phyloP scores from a whole-genome alignment of 2,113 vertebrate species.

The Lycaon pictus region DNA sequence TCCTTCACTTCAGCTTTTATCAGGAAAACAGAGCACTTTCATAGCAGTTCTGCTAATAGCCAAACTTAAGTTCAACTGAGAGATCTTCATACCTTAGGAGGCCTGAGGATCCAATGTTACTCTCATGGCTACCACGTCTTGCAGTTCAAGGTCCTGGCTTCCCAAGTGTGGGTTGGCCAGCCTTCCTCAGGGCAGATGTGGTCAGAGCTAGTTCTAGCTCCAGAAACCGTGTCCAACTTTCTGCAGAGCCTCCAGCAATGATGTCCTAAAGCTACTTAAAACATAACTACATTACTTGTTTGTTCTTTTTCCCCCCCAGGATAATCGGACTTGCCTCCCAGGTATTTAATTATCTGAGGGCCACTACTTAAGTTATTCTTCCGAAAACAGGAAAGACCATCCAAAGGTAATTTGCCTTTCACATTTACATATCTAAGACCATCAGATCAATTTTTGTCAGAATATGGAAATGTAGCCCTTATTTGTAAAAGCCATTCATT shows the following conservation, averaged over 20 bases:
- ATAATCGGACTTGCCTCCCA: not conserved
- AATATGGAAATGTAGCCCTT: not conserved
- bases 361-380: not conserved
- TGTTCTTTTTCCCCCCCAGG: not conserved
- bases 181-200: not conserved
- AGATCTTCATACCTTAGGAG: not conserved
- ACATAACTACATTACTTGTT: not conserved
- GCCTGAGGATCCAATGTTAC: not conserved
- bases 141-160: not conserved
- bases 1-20: not conserved
- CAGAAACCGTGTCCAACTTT: not conserved
- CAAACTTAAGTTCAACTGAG: not conserved
- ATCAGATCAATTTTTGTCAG: not conserved
- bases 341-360: not conserved
- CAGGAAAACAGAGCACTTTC: not conserved
- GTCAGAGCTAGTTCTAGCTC: not conserved
- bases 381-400: not conserved
- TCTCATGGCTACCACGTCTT: not conserved
- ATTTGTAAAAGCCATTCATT: slow-evolving; percentile 16
- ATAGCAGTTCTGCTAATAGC: not conserved
- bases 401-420: slow-evolving; percentile 40
- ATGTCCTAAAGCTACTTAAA: not conserved
- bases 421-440: not conserved
- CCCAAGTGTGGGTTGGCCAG: not conserved
- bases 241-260: not conserved